Base-by-base conservation (phyloP, 1,140 invertebrate genomes). In the Platorchestia sp. region DNA sequence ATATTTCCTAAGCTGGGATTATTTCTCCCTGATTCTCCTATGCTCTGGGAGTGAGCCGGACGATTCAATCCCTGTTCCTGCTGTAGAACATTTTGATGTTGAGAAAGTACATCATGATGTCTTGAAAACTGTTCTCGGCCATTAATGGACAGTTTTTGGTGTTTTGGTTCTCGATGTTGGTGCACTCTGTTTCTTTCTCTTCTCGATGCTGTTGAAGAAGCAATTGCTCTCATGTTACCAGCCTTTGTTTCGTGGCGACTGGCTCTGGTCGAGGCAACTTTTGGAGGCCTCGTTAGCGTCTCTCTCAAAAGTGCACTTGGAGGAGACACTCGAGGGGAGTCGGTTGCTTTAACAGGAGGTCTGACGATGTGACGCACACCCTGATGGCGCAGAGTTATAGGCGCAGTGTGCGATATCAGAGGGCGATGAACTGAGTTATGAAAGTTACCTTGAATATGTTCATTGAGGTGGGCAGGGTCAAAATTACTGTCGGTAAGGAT, bases 351-450 rank as follows among this genome's bases (percentile, higher is more conserved):
- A 40, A 93, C 43, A 47, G 91, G 91, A 5, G 91, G 91, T 44
- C 44, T 93, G 43, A 93, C 91, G 19, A 93, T 47, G 45, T 93
- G 91, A 44, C 91, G 91, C 3, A 93, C 91, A 3, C 91, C 91
- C 44, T 44, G 91, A 6, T 44, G 91, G 5, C 91, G 6, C 43
- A 93, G 45, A 6, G 91, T 45, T 45, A 93, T 93, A 41, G 91
- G 91, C 10, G 91, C 91, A 19, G 43, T 93, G 36, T 93, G 91
- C 7, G 91, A 93, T 7, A 93, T 42, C 0, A 40, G 45, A 5
- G 91, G 5, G 19, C 45, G 41, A 93, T 45, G 43, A 45, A 44
- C 41, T 42, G 87, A 44, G 87, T 5, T 7, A 14, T 89, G 41
- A 42, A 22, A 14, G 14, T 89, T 44, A 6, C 27, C 87, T 41